phyloP scores from a whole-genome alignment of 2,113 vertebrate species.

The cat (Felis catus) region F.catus_Fca126_mat1.0 CM031419.1:145845001-145845500 shows the following conservation, averaged over 20 bases:
- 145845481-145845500: background rate
- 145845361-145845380: background rate
- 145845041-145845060: background rate
- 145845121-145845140: conserved; percentile 37
- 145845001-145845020: background rate
- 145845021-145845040: background rate
- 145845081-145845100: conserved; percentile 5
- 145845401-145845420: background rate
- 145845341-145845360: background rate
- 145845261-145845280: background rate
- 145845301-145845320: background rate
- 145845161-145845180: conserved; percentile 34
- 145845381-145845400: background rate
- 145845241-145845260: background rate
- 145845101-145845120: background rate
- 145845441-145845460: conserved; percentile 4
- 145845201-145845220: background rate
- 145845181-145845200: background rate
- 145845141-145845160: background rate
- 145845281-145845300: background rate
- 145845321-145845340: background rate
- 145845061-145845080: conserved; percentile 9
- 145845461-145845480: background rate
- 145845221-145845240: background rate
- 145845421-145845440: background rate